These are phyloP conservation scores for Marisa cornuarietis DNA, from an alignment of 1,140 invertebrate species.

Conservation along the genomic window DNA sequence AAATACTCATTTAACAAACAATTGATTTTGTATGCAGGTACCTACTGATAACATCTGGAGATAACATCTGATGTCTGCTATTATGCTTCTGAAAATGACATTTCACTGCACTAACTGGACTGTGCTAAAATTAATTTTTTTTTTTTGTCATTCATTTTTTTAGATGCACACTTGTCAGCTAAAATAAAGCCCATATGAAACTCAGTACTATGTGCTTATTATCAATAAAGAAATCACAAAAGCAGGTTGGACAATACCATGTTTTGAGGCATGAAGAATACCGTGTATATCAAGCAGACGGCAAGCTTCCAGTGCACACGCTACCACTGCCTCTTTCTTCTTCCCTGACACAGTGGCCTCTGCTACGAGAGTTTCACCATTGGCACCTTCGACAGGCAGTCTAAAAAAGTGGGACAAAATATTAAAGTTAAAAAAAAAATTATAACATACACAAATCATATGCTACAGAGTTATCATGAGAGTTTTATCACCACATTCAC, in stretches of 20 bases:
- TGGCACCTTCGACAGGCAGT: slow-evolving; percentile 82
- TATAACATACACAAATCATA: neutral
- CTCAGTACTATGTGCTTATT: neutral
- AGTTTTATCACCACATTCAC: too few relatives aligned
- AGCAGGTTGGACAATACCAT: slow-evolving; percentile 68
- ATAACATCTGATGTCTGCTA: too few relatives aligned
- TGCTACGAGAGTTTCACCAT: slow-evolving; percentile 79
- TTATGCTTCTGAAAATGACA: too few relatives aligned
- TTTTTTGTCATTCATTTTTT: too few relatives aligned
- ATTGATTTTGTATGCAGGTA: too few relatives aligned
- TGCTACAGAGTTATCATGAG: too few relatives aligned
- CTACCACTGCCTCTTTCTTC: slow-evolving; percentile 93
- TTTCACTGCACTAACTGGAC: too few relatives aligned
- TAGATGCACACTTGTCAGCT: too few relatives aligned
- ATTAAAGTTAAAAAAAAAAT: neutral
- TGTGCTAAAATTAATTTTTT: too few relatives aligned
- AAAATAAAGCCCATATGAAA: too few relatives aligned
- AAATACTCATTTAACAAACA: too few relatives aligned
- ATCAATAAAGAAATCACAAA: neutral
- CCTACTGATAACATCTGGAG: too few relatives aligned
- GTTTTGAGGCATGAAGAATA: slow-evolving; percentile 79
- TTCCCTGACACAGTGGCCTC: slow-evolving; percentile 89
- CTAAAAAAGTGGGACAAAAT: slow-evolving; percentile 58
- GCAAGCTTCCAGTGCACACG: slow-evolving; percentile 95
- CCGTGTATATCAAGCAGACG: slow-evolving; percentile 86